Base-by-base conservation (phyloP, 2,888 invertebrate species). In the Drosophila prolongata region DNA sequence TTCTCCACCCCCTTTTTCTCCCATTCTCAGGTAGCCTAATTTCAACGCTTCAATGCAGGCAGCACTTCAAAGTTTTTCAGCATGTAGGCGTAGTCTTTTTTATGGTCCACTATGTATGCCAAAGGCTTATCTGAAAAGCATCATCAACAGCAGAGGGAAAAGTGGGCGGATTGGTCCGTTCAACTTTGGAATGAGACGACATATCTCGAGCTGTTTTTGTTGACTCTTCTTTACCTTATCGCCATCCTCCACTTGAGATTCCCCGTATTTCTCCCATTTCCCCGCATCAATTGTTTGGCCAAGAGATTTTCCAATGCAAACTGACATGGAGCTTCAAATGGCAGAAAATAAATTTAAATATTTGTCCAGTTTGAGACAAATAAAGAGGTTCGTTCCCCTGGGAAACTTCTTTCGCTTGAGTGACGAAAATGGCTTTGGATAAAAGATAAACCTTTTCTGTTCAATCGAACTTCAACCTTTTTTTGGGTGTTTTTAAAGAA, bases 31-130 rank as follows among this genome's bases (percentile, higher is more conserved):
- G 75, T 76, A 85, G 89, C 85, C 89, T 82, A 85, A 85, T 85
- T 85, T 89, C 83, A 87, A 85, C 86, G 85, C 88, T 85, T 89
- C 65, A 85, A 89, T 89, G 88, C 84, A 80, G 73, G 53, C 66
- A 56, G 52, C 75, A 72, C 59, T 46, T 52, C 43, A 59, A 55
- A 43, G 43, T 73, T 46, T 27, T 55, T 54, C 43, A 43, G 14
- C 44, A 27, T 64, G 35, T 46, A 19, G 44, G 53, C 47, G 52
- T 60, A 6, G 16, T 47, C 14, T 47, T 40, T 58, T 49, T 35
- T 49, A 34, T 49, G 49, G 11, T 34, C 16, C 34, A 16, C 14
- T 57, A 50, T 69, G 57, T 79, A 54, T 72, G 80, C 61, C 55
- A 47, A 52, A 49, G 73, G 83, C 89, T 83, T 83, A 83, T 83